phyloP scores from a whole-genome alignment of 2,113 vertebrate species.

The Microtus pennsylvanicus region DNA sequence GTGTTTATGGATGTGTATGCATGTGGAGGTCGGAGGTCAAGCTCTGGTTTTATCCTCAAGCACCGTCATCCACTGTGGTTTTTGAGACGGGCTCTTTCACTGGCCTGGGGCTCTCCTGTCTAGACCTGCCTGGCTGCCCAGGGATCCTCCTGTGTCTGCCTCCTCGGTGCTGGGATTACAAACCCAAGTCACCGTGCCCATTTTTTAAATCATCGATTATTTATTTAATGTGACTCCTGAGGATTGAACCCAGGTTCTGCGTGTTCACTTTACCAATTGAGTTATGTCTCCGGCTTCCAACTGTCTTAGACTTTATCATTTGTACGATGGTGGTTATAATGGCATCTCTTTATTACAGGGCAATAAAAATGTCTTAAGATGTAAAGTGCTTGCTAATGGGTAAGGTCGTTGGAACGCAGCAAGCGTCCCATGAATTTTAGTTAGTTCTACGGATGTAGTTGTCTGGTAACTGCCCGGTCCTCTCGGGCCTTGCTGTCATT shows the following conservation, averaged over 20 bases:
- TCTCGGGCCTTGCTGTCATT: background rate
- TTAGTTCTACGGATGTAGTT: conserved; percentile 5
- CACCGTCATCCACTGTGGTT: background rate
- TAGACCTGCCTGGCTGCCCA: background rate
- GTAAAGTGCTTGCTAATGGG: background rate
- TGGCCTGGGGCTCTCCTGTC: background rate
- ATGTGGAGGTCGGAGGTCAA: background rate
- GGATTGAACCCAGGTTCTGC: background rate
- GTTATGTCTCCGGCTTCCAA: background rate
- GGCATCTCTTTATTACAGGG: background rate
- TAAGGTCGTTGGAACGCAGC: background rate
- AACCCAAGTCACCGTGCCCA: background rate
- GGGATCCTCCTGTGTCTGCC: background rate
- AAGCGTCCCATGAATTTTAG: background rate
- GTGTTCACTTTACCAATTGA: background rate
- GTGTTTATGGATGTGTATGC: background rate
- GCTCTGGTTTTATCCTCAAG: background rate
- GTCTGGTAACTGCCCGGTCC: background rate
- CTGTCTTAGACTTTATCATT: background rate
- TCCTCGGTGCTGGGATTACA: background rate
- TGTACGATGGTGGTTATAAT: background rate
- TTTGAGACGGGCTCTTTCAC: background rate
- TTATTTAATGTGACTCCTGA: background rate
- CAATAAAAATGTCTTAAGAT: background rate
- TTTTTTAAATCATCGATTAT: background rate